Evolutionary conservation across 2,888 invertebrate species (phyloP).

Genomic region (Apamea crenata): DNA sequence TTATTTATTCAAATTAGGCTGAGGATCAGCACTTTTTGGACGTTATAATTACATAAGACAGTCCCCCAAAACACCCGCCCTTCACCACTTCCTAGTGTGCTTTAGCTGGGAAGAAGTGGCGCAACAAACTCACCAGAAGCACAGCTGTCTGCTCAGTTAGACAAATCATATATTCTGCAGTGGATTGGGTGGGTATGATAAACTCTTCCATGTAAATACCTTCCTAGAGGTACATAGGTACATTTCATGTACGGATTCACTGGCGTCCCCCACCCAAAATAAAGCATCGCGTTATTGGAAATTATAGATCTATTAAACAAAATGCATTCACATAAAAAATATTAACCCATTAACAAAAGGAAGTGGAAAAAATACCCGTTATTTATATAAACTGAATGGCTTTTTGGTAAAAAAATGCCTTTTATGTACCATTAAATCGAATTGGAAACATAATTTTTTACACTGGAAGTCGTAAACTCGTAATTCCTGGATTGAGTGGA

Average conservation of each 20-base stretch:
- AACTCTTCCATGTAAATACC: too few species aligned
- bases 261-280: not conserved
- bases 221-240: too few species aligned
- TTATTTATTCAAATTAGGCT: too few species aligned
- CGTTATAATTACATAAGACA: too few species aligned
- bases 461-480: constrained; percentile 33
- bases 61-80: too few species aligned
- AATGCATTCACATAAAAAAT: constrained; percentile 41
- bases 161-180: not conserved
- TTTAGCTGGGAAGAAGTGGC: too few species aligned
- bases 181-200: not conserved
- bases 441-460: constrained; percentile 46
- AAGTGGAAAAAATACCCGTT: constrained; percentile 38
- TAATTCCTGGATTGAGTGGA: constrained; percentile 15
- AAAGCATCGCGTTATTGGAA: constrained; percentile 13
- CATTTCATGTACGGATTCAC: too few species aligned
- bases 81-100: too few species aligned
- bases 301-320: constrained; percentile 33
- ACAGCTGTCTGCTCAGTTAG: too few species aligned
- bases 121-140: too few species aligned
- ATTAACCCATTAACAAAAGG: constrained; percentile 48
- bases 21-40: too few species aligned
- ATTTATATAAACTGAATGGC: constrained; percentile 40
- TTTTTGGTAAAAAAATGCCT: constrained; percentile 16
- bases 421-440: constrained; percentile 41